phyloP scores from a whole-genome alignment of 2,797 vertebrate species.

The Austrolebias charrua region DNA sequence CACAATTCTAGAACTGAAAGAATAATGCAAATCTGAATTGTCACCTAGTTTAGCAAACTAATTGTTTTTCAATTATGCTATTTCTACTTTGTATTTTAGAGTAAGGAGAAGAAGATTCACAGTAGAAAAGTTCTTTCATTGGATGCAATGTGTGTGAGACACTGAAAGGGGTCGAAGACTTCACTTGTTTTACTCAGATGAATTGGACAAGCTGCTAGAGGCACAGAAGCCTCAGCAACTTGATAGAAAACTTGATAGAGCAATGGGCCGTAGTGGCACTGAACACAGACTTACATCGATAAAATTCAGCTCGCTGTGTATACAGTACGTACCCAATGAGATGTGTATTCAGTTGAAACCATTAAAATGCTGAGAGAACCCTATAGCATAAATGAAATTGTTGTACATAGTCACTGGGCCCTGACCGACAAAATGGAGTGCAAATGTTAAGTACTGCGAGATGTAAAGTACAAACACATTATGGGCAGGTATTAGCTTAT shows the following conservation, averaged over 20 bases:
- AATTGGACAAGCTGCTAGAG: slow-evolving; percentile 73
- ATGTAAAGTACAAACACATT: slow-evolving; percentile 83
- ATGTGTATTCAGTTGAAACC: slow-evolving; percentile 79
- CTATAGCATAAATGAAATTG: slow-evolving; percentile 83
- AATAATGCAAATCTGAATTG: too few species aligned
- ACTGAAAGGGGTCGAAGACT: slow-evolving; percentile 47
- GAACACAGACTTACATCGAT: slow-evolving; percentile 77
- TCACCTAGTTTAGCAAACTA: too few species aligned
- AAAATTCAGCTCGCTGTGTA: slow-evolving; percentile 71
- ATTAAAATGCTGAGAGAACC: slow-evolving; percentile 79
- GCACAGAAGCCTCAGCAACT: slow-evolving; percentile 61
- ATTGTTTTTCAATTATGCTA: too few species aligned
- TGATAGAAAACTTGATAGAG: slow-evolving; percentile 73
- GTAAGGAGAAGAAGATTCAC: slow-evolving; percentile 2
- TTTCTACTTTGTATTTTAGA: too few species aligned
- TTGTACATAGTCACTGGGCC: slow-evolving; percentile 83
- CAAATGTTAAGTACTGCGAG: slow-evolving; percentile 85
- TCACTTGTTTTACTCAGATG: slow-evolving; percentile 71
- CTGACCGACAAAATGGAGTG: slow-evolving; percentile 86
- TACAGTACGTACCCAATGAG: slow-evolving; percentile 71
- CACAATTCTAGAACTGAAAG: too few species aligned
- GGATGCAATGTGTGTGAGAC: slow-evolving; percentile 35
- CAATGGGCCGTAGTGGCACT: slow-evolving; percentile 70
- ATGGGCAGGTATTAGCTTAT: slow-evolving; percentile 79
- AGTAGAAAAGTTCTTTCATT: slow-evolving; percentile 27